These are phyloP conservation scores for Balearica regulorum DNA, from an alignment of 2,797 vertebrate genomes.

Conservation along the genomic window DNA sequence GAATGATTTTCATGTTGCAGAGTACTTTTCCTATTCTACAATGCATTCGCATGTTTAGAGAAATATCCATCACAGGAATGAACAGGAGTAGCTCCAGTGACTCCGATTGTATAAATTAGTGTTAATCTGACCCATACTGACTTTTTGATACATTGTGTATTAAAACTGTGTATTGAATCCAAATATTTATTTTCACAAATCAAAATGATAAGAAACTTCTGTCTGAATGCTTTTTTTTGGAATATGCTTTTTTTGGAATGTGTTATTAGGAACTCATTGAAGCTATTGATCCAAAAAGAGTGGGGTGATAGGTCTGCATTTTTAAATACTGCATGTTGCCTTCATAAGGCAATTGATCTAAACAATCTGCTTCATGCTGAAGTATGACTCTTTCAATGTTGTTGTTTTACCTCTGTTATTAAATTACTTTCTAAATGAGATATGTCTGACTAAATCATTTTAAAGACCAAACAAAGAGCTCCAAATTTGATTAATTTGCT, in stretches of 20 bases:
- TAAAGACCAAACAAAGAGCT: conserved; percentile 13
- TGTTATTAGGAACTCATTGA: not conserved
- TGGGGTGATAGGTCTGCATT: not conserved
- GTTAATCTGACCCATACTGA: not conserved
- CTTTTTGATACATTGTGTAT: not conserved
- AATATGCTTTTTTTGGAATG: not conserved
- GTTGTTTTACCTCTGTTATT: conserved; percentile 38
- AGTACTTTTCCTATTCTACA: not conserved
- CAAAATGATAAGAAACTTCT: not conserved
- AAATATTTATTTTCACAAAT: not conserved
- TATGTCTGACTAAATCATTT: conserved; percentile 23
- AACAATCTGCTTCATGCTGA: not conserved
- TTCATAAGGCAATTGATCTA: conserved; percentile 7
- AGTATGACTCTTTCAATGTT: not conserved
- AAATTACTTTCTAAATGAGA: conserved; percentile 44
- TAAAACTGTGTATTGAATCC: not conserved
- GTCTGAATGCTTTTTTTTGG: not conserved
- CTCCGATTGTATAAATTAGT: not conserved
- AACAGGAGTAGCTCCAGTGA: not conserved
- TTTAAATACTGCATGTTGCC: not conserved
- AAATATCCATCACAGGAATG: not conserved
- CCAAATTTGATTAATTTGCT: conserved; percentile 47
- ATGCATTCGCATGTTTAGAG: not conserved
- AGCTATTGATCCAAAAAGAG: not conserved
- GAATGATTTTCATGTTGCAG: not conserved